These are phyloP conservation scores for Candidula unifasciata DNA, from an alignment of 2,888 invertebrate genomes.

Conservation along the genomic window DNA sequence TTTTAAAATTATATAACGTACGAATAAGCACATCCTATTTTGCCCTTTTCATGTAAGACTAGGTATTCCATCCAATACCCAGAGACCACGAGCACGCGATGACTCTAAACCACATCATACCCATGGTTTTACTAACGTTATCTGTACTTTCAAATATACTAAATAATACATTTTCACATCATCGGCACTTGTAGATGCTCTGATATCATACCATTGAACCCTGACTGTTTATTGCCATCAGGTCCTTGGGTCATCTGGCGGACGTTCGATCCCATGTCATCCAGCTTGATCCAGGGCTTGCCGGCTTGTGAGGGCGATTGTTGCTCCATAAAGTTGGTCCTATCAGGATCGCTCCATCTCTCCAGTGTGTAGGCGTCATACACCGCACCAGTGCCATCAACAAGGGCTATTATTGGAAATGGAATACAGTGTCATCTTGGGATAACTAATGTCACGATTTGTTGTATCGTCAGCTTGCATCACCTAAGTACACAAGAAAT, in stretches of 20 bases:
- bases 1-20: too few relatives aligned
- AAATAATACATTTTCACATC: too few relatives aligned
- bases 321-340: slow-evolving; percentile 65
- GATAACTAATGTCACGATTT: too few relatives aligned
- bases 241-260: slow-evolving; percentile 68
- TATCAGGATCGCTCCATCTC: slow-evolving; percentile 62
- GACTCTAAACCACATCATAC: too few relatives aligned
- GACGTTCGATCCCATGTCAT: slow-evolving; percentile 67
- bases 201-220: slow-evolving; percentile 60
- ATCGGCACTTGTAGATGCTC: too few relatives aligned
- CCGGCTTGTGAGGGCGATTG: slow-evolving; percentile 65
- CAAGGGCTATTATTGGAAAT: slow-evolving; percentile 55
- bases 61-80: too few relatives aligned
- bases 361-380: slow-evolving; percentile 68
- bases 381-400: slow-evolving; percentile 59
- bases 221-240: slow-evolving; percentile 66
- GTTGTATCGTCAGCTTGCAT: too few relatives aligned
- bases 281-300: slow-evolving; percentile 63
- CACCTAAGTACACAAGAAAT: too few relatives aligned
- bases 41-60: too few relatives aligned
- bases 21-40: too few relatives aligned
- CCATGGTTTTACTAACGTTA: too few relatives aligned
- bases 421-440: background rate
- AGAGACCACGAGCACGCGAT: too few relatives aligned
- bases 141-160: background rate